Base-by-base conservation (phyloP, 2,888 invertebrate genomes). In the Tenthredo notha region DNA sequence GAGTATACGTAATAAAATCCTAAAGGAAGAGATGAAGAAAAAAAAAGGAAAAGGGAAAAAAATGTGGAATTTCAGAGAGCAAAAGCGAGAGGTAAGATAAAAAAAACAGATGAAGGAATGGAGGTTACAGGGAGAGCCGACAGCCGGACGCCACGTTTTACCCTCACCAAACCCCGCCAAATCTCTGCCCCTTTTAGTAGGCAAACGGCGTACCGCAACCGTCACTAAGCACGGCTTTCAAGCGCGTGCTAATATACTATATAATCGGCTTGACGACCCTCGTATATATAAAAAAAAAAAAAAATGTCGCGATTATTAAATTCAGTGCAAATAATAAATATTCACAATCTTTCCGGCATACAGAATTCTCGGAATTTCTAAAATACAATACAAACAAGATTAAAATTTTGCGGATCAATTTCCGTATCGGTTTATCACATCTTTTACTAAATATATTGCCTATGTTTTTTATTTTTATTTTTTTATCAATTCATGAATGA, bases 131-230 rank as follows among this genome's bases (percentile, higher is more conserved):
- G 18, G 6, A 33, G 29, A 33, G 25, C 18, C 67, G 67, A 33
- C 67, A 67, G 67, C 33, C 33, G 67, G 67, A 67, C 67, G 67
- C 67, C 67, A 67, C 33, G 7, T 33, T 61, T 58, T 12, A 25
- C 61, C 10, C 25, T 67, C 33, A 12, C 67, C 33, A 33, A 33
- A 5, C 29, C 67, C 15, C 67, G 33, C 12, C 67, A 33, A 67
- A 29, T 25, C 12, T 29, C 67, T 18, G 25, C 61, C 33, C 67
- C 67, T 67, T 67, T 67, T 18, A 67, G 33, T 33, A 33, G 33
- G 67, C 67, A 33, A 67, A 67, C 61, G n/a, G 21, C 61, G 61
- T 25, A 10, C 9, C 61, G 21, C 25, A 61, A 61, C 6, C 21
- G 58, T 58, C n/a, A 21, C 6, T 21, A 21, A 58, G 58, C 58